phyloP scores from a whole-genome alignment of 2,113 vertebrate species.

The Reinhardtius hippoglossoides region DNA sequence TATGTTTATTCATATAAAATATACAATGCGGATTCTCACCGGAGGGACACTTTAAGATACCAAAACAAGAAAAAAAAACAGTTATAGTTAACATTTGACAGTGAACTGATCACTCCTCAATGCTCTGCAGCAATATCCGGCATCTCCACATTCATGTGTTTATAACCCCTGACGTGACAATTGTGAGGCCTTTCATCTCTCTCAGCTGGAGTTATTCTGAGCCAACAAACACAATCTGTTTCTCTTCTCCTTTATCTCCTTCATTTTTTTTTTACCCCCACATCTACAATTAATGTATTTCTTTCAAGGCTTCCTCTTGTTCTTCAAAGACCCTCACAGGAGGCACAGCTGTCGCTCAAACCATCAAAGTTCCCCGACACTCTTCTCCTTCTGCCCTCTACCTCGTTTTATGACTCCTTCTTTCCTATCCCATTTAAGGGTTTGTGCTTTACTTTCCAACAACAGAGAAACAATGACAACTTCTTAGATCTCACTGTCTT shows the following conservation, averaged over 20 bases:
- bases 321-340: constrained; percentile 71
- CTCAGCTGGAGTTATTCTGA: constrained; percentile 60
- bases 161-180: constrained; percentile 51
- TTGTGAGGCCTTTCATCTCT: constrained; percentile 58
- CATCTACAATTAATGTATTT: constrained; percentile 72
- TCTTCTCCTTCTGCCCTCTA: constrained; percentile 45
- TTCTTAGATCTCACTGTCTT: background rate
- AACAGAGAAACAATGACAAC: background rate
- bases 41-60: background rate
- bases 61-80: background rate
- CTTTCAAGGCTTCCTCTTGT: constrained; percentile 65
- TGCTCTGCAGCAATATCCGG: constrained; percentile 5
- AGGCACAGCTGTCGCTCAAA: constrained; percentile 71
- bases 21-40: too few relatives aligned
- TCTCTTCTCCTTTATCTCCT: constrained; percentile 58
- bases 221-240: constrained; percentile 69
- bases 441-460: background rate
- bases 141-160: constrained; percentile 11
- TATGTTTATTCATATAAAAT: too few relatives aligned
- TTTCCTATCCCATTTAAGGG: constrained; percentile 6
- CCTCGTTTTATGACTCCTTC: constrained; percentile 12
- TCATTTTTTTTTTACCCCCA: constrained; percentile 29
- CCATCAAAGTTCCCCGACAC: constrained; percentile 66
- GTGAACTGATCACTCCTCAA: background rate
- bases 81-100: constrained; percentile 2